These are phyloP conservation scores for Ceyx melanurus DNA, from an alignment of 2,113 vertebrate species.

Conservation along the genomic window DNA sequence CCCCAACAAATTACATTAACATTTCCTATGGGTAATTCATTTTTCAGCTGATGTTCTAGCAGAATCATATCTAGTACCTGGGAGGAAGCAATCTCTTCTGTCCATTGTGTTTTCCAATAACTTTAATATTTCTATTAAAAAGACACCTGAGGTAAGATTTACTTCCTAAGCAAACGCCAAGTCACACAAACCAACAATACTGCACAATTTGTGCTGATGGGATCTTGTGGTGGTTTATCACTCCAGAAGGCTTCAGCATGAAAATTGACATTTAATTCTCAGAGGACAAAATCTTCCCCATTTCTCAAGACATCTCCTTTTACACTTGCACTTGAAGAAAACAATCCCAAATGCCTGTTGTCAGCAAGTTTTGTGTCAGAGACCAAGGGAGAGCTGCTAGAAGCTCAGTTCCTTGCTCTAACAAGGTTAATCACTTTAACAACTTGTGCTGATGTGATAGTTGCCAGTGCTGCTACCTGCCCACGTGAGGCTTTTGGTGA, in stretches of 20 bases:
- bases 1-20: background rate
- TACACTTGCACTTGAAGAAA: background rate
- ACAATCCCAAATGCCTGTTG: background rate
- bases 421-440: slow-evolving; percentile 68
- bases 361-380: slow-evolving; percentile 49
- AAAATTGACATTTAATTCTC: slow-evolving; percentile 41
- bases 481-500: slow-evolving; percentile 29
- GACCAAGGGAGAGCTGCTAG: background rate
- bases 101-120: background rate
- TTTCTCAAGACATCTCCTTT: background rate
- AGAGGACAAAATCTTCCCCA: background rate
- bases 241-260: background rate
- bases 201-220: background rate
- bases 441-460: slow-evolving; percentile 34
- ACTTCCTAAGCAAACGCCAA: slow-evolving; percentile 26
- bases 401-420: background rate
- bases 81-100: background rate
- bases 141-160: background rate
- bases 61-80: background rate
- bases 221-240: background rate
- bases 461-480: slow-evolving; percentile 35
- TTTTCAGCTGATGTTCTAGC: background rate
- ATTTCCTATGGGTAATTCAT: slow-evolving; percentile 10
- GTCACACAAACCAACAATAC: background rate
- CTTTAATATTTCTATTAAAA: background rate